A percentile compares a stretch with the other conserved stretches of the same genome.
Conservation (phyloP, 2,113 vertebrate genomes). For the Phalacrocorax carbo region DNA sequence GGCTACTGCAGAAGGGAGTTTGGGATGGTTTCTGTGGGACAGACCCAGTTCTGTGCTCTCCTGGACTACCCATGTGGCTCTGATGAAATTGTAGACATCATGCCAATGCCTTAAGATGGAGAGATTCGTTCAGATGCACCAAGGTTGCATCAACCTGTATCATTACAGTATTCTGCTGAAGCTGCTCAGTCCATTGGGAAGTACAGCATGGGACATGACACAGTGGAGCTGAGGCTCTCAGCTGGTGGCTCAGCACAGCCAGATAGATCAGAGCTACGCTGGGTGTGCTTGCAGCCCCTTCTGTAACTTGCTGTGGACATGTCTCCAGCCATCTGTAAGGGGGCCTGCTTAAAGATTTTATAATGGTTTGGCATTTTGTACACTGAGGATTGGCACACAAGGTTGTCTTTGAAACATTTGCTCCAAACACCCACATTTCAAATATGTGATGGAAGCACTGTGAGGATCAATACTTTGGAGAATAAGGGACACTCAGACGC, state of each 20-base stretch:
- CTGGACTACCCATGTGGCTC: neutral
- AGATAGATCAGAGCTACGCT: neutral
- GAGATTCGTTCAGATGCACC: neutral
- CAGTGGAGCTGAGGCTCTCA: neutral
- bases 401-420: neutral
- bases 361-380: conserved; percentile 27
- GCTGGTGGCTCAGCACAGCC: neutral
- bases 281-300: neutral
- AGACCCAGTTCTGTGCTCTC: neutral
- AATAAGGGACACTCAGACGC: neutral
- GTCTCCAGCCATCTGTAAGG: neutral
- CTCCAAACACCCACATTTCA: conserved; percentile 3
- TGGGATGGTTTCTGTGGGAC: neutral
- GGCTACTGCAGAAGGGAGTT: neutral
- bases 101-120: accelerated
- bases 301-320: neutral
- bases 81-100: accelerated
- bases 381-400: neutral
- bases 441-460: neutral
- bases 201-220: neutral
- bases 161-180: neutral
- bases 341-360: neutral
- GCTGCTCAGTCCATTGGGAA: neutral
- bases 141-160: neutral
- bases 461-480: neutral